Conservation (phyloP, 1,140 invertebrate species). For the Drosophila miranda region DNA sequence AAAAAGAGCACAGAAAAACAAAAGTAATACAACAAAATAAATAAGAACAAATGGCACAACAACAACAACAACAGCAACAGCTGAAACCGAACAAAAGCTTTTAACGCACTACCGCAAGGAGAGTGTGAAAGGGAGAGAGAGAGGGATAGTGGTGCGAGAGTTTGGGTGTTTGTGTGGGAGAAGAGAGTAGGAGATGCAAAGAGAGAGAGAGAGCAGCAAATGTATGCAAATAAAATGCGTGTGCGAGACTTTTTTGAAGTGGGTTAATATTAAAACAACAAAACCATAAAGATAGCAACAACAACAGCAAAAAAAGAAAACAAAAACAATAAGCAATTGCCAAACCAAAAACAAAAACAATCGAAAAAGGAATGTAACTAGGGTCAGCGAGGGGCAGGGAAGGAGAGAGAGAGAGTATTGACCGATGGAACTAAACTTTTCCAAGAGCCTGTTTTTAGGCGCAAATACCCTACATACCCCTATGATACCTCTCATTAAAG, state of each 20-base stretch:
- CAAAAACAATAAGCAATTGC: slow-evolving; percentile 24
- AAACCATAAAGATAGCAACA: slow-evolving; percentile 18
- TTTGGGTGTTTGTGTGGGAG: slow-evolving; percentile 6
- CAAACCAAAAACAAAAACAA: slow-evolving; percentile 40
- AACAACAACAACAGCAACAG: slow-evolving; percentile 33
- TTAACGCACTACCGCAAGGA: slow-evolving; percentile 52
- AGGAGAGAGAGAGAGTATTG: too few relatives aligned
- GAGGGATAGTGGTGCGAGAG: neutral
- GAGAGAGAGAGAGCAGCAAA: slow-evolving; percentile 37
- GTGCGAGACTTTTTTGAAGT: slow-evolving; percentile 71
- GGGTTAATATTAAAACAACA: slow-evolving; percentile 77
- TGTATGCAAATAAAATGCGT: slow-evolving; percentile 80
- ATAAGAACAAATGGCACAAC: slow-evolving; percentile 70
- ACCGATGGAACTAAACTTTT: neutral
- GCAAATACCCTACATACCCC: too few relatives aligned
- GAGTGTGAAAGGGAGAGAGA: slow-evolving; percentile 9
- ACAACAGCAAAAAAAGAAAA: slow-evolving; percentile 9
- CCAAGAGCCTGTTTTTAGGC: neutral
- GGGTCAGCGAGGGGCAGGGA: slow-evolving; percentile 41
- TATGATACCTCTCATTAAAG: too few relatives aligned
- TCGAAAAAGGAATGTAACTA: slow-evolving; percentile 65
- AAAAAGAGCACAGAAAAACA: slow-evolving; percentile 28
- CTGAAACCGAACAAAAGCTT: slow-evolving; percentile 56
- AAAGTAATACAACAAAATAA: slow-evolving; percentile 58
- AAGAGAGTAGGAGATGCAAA: slow-evolving; percentile 14